These are phyloP conservation scores for Bovichtus diacanthus DNA, from an alignment of 2,797 vertebrate species.

Conservation along the genomic window DNA sequence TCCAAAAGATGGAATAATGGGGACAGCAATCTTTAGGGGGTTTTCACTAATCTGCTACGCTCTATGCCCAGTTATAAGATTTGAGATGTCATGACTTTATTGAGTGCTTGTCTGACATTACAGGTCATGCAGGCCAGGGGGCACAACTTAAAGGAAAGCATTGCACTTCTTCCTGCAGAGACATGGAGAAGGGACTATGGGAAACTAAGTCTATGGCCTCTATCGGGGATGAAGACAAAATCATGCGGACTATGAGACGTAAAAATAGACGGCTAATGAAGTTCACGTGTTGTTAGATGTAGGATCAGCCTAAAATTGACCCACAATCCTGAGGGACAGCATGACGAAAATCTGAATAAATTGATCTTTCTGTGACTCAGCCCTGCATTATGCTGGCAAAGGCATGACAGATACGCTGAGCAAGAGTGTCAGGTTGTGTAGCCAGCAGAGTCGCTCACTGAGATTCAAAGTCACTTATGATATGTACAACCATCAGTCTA, in stretches of 20 bases:
- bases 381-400: slow-evolving; percentile 45
- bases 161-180: slow-evolving; percentile 46
- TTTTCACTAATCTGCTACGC: slow-evolving; percentile 57
- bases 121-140: slow-evolving; percentile 68
- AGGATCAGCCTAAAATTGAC: slow-evolving; percentile 40
- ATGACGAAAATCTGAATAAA: slow-evolving; percentile 36
- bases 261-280: slow-evolving; percentile 42
- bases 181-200: slow-evolving; percentile 31
- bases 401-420: slow-evolving; percentile 37
- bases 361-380: slow-evolving; percentile 18
- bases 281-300: slow-evolving; percentile 28
- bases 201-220: slow-evolving; percentile 33
- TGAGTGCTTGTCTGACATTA: slow-evolving; percentile 46
- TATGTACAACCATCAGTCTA: slow-evolving; percentile 48
- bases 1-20: slow-evolving; percentile 57
- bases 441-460: slow-evolving; percentile 44
- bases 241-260: slow-evolving; percentile 48
- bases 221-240: slow-evolving; percentile 14
- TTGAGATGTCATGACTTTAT: slow-evolving; percentile 36
- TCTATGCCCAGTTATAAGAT: slow-evolving; percentile 43
- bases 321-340: slow-evolving; percentile 67
- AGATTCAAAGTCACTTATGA: slow-evolving; percentile 43
- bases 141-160: slow-evolving; percentile 44
- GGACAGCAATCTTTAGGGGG: slow-evolving; percentile 61
- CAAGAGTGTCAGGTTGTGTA: slow-evolving; percentile 31